Base-by-base conservation (phyloP, 2,797 vertebrate genomes). In the Catharus ustulatus region DNA sequence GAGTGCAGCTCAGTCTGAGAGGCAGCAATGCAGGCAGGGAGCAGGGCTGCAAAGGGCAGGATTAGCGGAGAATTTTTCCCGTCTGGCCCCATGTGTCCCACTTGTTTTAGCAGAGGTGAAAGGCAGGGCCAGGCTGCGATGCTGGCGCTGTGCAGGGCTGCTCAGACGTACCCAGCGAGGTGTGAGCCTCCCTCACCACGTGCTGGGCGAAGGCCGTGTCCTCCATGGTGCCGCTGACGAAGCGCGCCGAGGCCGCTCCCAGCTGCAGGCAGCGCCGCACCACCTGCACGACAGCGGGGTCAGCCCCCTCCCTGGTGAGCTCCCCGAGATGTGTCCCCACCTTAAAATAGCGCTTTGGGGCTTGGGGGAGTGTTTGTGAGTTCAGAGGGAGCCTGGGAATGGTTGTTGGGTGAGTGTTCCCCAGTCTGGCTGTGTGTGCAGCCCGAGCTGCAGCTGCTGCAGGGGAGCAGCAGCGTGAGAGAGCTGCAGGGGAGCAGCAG, bases 161-260 rank as follows among this genome's bases (percentile, higher is more conserved):
- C 66, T 11, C 24, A 15, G 54, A 97, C 94, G 1, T 97, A 98
- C 98, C 98, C 96, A 98, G 91, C 27, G 78, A 51, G 42, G 77
- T 80, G 83, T 95, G 92, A 34, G 98, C 98, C 94, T 97, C 89
- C 83, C 93, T 95, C 80, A 98, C 97, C 81, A 98, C 97, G 16
- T 62, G 89, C 89, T 97, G 85, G 10, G 98, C 97, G 6, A 98
- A 98, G 40, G 88, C 89, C 90, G 87, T 95, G 91, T 98, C 96
- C 95, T 98, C 98, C 98, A 98, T 98, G 88, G 95, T 95, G 93
- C 98, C 98, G 5, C 95, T 96, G 45, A 98, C 11, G 40, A 97
- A 97, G 32, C 81, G 94, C 0, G 97, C 98, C 0, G 98, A 98
- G 89, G 97, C 97, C 4, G 98, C 98, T 3, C 98, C 98, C 36